Percentiles rank a stretch among this genome's conserved stretches.
Evolutionary conservation across 1,140 invertebrate genomes (phyloP).

Genomic region (Pseudoatta argentina): DNA sequence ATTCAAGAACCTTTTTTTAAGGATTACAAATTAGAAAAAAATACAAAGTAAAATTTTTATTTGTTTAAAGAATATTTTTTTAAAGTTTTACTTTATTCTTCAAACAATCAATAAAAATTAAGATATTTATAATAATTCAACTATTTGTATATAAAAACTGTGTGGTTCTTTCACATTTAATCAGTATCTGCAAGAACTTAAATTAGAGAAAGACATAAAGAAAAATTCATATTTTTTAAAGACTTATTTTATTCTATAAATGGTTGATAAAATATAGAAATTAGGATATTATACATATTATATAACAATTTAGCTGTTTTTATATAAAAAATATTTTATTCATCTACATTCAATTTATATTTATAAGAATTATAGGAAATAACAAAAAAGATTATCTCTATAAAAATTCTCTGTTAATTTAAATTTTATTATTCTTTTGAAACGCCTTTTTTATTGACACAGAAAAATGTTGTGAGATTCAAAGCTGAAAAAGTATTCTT

Average conservation of each 20-base stretch:
- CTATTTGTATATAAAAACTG: not conserved
- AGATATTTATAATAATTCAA: not conserved
- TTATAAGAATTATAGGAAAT: too few relatives aligned
- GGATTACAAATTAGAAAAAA: too few relatives aligned
- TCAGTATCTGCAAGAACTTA: not conserved
- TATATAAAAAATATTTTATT: not conserved
- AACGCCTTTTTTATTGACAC: not conserved
- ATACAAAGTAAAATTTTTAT: not conserved
- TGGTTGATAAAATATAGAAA: not conserved
- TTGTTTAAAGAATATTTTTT: not conserved
- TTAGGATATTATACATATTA: not conserved
- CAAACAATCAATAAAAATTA: not conserved
- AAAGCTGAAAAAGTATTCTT: not conserved
- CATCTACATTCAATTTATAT: not conserved
- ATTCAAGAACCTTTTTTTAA: not conserved
- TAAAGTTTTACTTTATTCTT: not conserved
- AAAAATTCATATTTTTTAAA: not conserved
- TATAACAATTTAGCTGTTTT: not conserved
- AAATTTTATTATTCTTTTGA: not conserved
- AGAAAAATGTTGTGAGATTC: not conserved
- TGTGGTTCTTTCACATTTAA: not conserved
- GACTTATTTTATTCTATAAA: not conserved
- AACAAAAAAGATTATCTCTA: not conserved
- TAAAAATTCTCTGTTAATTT: conserved; percentile 1
- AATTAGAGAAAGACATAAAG: not conserved